phyloP scores from a whole-genome alignment of 2,888 invertebrate species.

The Ernsta delagoae region DNA sequence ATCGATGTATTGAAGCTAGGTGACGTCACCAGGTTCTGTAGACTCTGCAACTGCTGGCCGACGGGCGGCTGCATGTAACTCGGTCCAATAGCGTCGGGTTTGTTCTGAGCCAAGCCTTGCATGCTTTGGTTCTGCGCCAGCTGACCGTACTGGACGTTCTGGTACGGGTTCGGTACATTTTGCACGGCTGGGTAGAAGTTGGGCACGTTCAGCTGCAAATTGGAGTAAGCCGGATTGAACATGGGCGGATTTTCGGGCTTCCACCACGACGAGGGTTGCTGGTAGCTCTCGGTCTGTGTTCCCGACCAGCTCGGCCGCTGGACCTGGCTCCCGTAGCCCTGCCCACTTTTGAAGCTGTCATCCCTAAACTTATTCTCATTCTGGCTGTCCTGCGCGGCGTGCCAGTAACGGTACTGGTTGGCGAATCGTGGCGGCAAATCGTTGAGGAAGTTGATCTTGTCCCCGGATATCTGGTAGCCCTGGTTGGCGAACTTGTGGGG shows the following conservation, averaged over 20 bases:
- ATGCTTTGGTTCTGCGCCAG: constrained; percentile 34
- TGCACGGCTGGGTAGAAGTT: constrained; percentile 60
- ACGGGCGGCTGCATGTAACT: constrained; percentile 61
- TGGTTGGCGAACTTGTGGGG: constrained; percentile 65
- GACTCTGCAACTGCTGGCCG: constrained; percentile 63
- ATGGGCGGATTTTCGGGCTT: constrained; percentile 59
- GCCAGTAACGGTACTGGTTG: constrained; percentile 78
- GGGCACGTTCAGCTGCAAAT: constrained; percentile 51
- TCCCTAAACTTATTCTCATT: constrained; percentile 74
- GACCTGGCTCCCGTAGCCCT: constrained; percentile 48
- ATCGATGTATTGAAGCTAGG: constrained; percentile 68
- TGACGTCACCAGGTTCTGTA: constrained; percentile 65
- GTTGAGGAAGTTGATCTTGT: constrained; percentile 76
- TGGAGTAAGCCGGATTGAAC: constrained; percentile 52
- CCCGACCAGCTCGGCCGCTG: constrained; percentile 53
- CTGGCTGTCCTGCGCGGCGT: constrained; percentile 67
- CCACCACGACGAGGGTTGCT: constrained; percentile 66
- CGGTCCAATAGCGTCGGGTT: constrained; percentile 48
- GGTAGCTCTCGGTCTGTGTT: constrained; percentile 36
- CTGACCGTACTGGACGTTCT: constrained; percentile 53
- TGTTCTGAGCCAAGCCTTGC: constrained; percentile 48
- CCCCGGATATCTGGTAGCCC: constrained; percentile 70
- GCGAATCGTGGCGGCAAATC: constrained; percentile 78
- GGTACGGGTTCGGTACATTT: constrained; percentile 59
- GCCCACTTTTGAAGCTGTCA: constrained; percentile 54